Conservation (phyloP, 2,888 invertebrate species). For the Drosophila siamana region DNA sequence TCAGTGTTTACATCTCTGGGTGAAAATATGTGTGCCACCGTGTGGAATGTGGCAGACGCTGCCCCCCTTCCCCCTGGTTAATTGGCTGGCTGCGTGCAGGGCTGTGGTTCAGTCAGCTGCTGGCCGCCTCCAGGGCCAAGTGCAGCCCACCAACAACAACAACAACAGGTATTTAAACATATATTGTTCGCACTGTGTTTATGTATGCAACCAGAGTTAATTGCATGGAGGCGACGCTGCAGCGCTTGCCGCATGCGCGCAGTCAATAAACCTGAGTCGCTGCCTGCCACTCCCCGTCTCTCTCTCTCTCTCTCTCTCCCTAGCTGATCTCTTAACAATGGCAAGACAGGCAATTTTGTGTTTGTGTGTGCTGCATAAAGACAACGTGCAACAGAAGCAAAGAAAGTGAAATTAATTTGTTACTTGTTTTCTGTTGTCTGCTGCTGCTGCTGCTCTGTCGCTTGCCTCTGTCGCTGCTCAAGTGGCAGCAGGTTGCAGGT, state of each 20-base stretch:
- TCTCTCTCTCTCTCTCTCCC: neutral
- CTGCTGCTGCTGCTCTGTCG: neutral
- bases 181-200: no score
- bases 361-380: neutral
- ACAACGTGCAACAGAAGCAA: no score
- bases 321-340: constrained; percentile 39
- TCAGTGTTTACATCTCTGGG: constrained; percentile 25
- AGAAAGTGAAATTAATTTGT: constrained; percentile 78
- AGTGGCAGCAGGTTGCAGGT: constrained; percentile 29
- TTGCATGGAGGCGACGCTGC: constrained; percentile 59
- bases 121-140: no score
- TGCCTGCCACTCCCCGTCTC: neutral
- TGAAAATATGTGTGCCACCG: constrained; percentile 76
- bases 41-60: constrained; percentile 11
- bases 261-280: constrained; percentile 69
- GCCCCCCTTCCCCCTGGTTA: no score
- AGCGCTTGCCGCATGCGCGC: constrained; percentile 43
- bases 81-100: no score
- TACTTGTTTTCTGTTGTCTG: constrained; percentile 49
- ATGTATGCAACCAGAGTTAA: constrained; percentile 61
- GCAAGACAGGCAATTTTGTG: constrained; percentile 42
- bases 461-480: constrained; percentile 11
- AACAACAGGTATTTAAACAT: constrained; percentile 26
- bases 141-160: no score
- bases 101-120: no score